Conservation (phyloP, 2,797 vertebrate genomes). For the Petrocephalus schoutedeni region DNA sequence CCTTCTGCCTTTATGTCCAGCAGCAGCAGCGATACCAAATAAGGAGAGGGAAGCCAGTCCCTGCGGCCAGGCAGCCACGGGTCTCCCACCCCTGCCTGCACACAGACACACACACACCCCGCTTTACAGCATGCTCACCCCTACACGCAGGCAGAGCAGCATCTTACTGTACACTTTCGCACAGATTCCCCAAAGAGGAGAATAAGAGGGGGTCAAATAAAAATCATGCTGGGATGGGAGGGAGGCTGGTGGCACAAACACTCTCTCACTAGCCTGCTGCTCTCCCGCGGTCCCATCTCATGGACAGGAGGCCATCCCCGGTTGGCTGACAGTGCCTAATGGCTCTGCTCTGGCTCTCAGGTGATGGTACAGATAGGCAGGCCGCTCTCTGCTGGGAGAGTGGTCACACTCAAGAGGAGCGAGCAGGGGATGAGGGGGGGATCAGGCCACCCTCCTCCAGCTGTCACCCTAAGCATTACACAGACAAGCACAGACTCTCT, state of each 20-base stretch:
- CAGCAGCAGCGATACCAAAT: conserved; percentile 76
- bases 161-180: neutral
- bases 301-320: neutral
- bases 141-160: neutral
- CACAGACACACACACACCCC: too few relatives aligned
- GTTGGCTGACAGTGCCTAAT: neutral
- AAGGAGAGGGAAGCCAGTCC: conserved; percentile 66
- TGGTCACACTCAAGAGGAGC: neutral
- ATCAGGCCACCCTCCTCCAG: conserved; percentile 7
- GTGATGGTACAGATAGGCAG: conserved; percentile 9
- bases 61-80: conserved; percentile 41
- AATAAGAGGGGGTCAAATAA: neutral
- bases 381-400: neutral
- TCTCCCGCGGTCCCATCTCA: neutral
- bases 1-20: conserved; percentile 49
- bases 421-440: neutral
- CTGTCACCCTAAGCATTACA: neutral
- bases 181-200: neutral
- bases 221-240: neutral
- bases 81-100: neutral
- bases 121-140: neutral
- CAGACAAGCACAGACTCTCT: neutral
- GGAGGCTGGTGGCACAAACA: neutral
- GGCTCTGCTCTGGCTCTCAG: neutral
- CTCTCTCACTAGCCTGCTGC: neutral